phyloP scores from a whole-genome alignment of 2,113 vertebrate species.

The Heteronetta atricapilla region DNA sequence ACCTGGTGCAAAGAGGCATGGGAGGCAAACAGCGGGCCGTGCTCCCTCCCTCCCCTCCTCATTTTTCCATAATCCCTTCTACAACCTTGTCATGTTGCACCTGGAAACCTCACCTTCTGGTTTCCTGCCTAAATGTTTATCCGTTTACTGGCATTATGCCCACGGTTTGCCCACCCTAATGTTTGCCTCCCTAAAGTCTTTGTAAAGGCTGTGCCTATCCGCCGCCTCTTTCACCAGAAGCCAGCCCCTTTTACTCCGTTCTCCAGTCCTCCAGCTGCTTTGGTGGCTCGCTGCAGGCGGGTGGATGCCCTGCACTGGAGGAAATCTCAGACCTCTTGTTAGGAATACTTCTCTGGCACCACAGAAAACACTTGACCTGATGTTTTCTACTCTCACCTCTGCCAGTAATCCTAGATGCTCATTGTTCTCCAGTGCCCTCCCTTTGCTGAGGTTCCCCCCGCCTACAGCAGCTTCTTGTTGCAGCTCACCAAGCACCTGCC shows the following conservation, averaged over 20 bases:
- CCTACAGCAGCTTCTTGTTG: not conserved
- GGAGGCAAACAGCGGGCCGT: not conserved
- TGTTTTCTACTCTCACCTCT: not conserved
- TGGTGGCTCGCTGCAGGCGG: accelerated
- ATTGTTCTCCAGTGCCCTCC: not conserved
- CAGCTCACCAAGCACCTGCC: not conserved
- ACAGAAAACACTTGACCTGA: not conserved
- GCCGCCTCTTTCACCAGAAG: not conserved
- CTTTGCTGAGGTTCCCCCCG: not conserved
- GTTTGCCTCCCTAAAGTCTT: not conserved
- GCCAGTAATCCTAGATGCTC: not conserved
- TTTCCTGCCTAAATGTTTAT: not conserved
- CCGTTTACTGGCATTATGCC: not conserved
- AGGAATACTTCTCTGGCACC: not conserved
- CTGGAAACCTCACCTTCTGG: not conserved
- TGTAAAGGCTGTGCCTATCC: not conserved
- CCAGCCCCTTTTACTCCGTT: not conserved
- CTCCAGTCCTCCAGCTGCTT: not conserved
- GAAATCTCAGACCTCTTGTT: not conserved
- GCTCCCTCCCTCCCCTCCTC: not conserved
- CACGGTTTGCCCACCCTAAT: not conserved
- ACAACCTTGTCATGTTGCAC: not conserved
- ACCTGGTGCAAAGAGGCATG: not conserved
- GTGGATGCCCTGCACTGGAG: not conserved
- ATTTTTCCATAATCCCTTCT: not conserved